phyloP scores from a whole-genome alignment of 2,888 invertebrate genomes.

The Lamellibrachia satsuma region DNA sequence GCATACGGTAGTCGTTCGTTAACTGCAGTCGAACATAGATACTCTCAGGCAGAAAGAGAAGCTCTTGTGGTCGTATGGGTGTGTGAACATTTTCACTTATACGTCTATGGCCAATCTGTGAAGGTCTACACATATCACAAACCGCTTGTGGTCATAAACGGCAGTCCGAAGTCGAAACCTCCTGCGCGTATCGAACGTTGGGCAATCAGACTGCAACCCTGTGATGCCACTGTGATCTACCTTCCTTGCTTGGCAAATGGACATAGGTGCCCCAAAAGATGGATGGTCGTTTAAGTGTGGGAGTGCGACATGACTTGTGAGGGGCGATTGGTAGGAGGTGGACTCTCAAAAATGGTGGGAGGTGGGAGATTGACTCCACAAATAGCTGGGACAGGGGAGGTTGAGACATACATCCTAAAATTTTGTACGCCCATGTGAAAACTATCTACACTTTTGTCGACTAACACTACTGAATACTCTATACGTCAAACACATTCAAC shows the following conservation, averaged over 20 bases:
- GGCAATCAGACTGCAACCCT: slow-evolving; percentile 43
- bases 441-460: no score
- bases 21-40: slow-evolving; percentile 44
- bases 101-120: slow-evolving; percentile 47
- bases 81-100: slow-evolving; percentile 51
- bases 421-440: no score
- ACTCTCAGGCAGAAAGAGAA: slow-evolving; percentile 50
- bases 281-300: no score
- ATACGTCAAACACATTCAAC: no score
- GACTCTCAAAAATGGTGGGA: no score
- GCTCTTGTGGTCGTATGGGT: slow-evolving; percentile 42
- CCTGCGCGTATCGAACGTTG: slow-evolving; percentile 46
- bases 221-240: slow-evolving; percentile 37
- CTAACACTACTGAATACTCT: no score
- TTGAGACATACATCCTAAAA: no score
- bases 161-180: slow-evolving; percentile 44
- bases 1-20: slow-evolving; percentile 45
- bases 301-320: no score
- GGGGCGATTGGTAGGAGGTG: no score
- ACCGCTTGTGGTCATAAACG: slow-evolving; percentile 48
- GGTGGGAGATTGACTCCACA: no score
- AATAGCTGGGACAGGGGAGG: no score
- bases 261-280: no score
- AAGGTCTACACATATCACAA: slow-evolving; percentile 49
- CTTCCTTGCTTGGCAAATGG: slow-evolving; percentile 32